Percentiles rank a stretch among this genome's conserved stretches.
Conservation (phyloP, 2,113 vertebrate species). For the Taurulus bubalis region DNA sequence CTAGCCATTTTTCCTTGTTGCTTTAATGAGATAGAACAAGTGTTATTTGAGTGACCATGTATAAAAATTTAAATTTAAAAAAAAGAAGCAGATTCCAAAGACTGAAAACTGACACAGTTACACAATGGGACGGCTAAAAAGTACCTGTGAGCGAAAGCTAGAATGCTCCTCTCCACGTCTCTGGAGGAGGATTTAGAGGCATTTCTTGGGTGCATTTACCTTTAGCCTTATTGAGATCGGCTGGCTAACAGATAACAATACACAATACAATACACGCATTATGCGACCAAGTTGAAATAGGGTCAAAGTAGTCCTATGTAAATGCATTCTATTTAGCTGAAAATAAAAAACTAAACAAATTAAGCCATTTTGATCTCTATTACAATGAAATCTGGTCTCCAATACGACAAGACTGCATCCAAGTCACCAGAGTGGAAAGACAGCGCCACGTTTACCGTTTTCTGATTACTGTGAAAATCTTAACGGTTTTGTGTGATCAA, state of each 20-base stretch:
- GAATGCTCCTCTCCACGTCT: not conserved
- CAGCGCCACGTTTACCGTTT: not conserved
- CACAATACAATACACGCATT: too few relatives aligned
- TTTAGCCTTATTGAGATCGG: not conserved
- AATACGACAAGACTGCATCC: not conserved
- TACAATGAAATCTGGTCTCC: not conserved
- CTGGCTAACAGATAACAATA: not conserved
- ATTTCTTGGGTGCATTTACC: not conserved
- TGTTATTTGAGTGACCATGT: too few relatives aligned
- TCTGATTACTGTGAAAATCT: not conserved
- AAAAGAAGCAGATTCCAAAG: too few relatives aligned
- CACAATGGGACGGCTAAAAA: not conserved
- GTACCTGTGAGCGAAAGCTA: too few relatives aligned
- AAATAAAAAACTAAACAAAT: not conserved
- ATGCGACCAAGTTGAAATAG: not conserved
- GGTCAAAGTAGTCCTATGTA: not conserved
- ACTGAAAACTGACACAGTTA: not conserved
- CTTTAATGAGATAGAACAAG: too few relatives aligned
- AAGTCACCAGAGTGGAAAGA: not conserved
- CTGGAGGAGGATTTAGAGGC: not conserved
- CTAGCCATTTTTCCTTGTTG: too few relatives aligned
- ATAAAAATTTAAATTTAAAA: too few relatives aligned
- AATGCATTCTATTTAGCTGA: not conserved
- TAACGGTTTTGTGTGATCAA: constrained; percentile 37
- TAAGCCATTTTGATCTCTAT: not conserved